A percentile compares a stretch with the other conserved stretches of the same genome.
Evolutionary conservation across 35 echinoderm and acorn worm species (phyloP).

Genomic region (Patiria miniata): DNA sequence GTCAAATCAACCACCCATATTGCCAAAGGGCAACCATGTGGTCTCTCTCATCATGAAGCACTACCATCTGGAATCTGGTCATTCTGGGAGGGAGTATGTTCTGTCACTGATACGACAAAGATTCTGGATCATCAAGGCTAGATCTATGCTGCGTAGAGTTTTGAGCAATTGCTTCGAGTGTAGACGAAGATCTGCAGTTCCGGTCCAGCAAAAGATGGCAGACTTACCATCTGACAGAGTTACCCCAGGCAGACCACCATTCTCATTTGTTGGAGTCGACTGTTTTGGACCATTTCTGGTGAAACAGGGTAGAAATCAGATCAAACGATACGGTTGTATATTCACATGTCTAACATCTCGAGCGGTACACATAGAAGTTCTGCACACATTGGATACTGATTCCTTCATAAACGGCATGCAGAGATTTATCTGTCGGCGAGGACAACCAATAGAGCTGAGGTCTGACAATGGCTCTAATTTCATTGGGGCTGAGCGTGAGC

Average conservation of each 20-base stretch:
- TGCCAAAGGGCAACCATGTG: conserved; percentile 60
- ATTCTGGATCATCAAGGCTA: conserved; percentile 50
- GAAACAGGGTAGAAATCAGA: not conserved
- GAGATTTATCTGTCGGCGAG: conserved; percentile 55
- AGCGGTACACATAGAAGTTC: conserved; percentile 55
- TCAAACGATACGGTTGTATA: conserved; percentile 49
- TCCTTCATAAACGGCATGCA: conserved; percentile 64
- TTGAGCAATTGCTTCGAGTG: conserved; percentile 14
- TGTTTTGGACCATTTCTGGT: conserved; percentile 40
- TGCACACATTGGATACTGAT: conserved; percentile 59
- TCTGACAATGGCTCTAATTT: conserved; percentile 75
- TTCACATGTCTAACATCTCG: conserved; percentile 41
- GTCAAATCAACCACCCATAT: conserved; percentile 44
- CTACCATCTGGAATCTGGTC: conserved; percentile 39
- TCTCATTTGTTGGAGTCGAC: conserved; percentile 37
- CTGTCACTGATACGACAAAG: conserved; percentile 45
- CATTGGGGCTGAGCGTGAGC: conserved; percentile 56
- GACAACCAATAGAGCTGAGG: conserved; percentile 30
- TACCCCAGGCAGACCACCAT: conserved; percentile 37
- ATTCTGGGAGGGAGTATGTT: conserved; percentile 53
- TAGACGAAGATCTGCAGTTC: not conserved
- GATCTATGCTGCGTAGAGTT: not conserved
- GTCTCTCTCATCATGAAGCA: conserved; percentile 33
- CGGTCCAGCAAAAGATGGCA: conserved; percentile 44
- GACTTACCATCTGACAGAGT: conserved; percentile 40